These are phyloP conservation scores for Typhlichthys eigenmanni DNA, from an alignment of 2,797 vertebrate genomes.

Conservation along the genomic window DNA sequence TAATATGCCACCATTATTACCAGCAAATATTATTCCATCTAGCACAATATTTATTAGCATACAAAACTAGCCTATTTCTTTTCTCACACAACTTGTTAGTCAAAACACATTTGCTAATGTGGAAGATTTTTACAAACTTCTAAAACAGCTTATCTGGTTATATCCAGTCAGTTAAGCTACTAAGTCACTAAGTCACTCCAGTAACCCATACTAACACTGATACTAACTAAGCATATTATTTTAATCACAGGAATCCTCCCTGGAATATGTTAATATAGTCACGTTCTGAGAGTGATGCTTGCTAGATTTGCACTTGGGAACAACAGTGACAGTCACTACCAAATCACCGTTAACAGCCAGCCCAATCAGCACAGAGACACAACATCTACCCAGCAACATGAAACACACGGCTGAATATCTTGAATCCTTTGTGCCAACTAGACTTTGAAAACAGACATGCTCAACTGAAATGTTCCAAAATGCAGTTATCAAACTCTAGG, in stretches of 20 bases:
- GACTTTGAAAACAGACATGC: conserved; percentile 15
- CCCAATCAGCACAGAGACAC: conserved; percentile 46
- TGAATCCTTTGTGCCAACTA: conserved; percentile 33
- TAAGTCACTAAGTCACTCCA: too few species aligned
- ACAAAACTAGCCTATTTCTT: too few species aligned
- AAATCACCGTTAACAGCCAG: conserved; percentile 46
- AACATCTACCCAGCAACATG: conserved; percentile 65
- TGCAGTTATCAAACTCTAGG: conserved; percentile 26
- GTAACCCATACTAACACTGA: too few species aligned
- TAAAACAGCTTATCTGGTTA: too few species aligned
- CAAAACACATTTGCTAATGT: too few species aligned
- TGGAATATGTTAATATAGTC: not conserved
- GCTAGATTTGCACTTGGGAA: not conserved
- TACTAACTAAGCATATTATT: conserved; percentile 13
- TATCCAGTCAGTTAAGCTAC: too few species aligned
- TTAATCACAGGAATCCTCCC: conserved; percentile 5
- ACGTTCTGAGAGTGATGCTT: conserved; percentile 25
- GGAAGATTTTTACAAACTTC: too few species aligned
- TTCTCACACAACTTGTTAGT: too few species aligned
- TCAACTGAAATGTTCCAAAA: conserved; percentile 50
- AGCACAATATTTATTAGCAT: not conserved
- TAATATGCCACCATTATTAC: too few species aligned
- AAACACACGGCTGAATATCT: conserved; percentile 48
- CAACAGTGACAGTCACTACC: conserved; percentile 36
- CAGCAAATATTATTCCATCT: not conserved